A percentile compares a stretch with the other conserved stretches of the same genome.
Conservation (phyloP, 35 echinoderm and acorn worm genomes). For the Heliocidaris erythrogramma region DNA sequence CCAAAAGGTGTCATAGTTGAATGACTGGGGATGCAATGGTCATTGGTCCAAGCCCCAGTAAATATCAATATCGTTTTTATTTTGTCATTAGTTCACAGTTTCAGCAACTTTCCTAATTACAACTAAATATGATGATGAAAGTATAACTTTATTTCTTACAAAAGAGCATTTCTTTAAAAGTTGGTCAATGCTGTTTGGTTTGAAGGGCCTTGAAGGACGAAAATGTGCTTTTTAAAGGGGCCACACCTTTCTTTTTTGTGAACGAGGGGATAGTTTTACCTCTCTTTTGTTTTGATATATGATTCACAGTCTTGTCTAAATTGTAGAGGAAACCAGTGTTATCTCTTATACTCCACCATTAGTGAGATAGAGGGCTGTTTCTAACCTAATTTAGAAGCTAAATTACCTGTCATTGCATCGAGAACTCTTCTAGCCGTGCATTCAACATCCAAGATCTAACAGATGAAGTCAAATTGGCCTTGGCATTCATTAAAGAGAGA, state of each 20-base stretch:
- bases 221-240: background rate
- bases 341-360: background rate
- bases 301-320: background rate
- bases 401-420: background rate
- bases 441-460: background rate
- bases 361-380: background rate
- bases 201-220: background rate
- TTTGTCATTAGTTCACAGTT: no score
- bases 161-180: no score
- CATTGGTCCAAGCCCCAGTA: no score
- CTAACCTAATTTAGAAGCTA: slow-evolving; percentile 10
- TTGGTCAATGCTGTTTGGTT: no score
- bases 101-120: no score
- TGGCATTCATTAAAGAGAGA: background rate
- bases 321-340: background rate
- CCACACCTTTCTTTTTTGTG: background rate
- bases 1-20: no score
- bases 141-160: no score
- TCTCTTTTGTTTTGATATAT: background rate
- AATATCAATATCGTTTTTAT: no score
- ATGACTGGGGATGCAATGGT: no score
- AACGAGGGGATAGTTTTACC: background rate
- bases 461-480: background rate
- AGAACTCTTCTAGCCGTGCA: background rate
- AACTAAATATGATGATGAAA: no score